A percentile compares a stretch with the other conserved stretches of the same genome.
These are phyloP conservation scores for Noctilio leporinus DNA, from an alignment of 2,113 vertebrate genomes.

Conservation along the genomic window DNA sequence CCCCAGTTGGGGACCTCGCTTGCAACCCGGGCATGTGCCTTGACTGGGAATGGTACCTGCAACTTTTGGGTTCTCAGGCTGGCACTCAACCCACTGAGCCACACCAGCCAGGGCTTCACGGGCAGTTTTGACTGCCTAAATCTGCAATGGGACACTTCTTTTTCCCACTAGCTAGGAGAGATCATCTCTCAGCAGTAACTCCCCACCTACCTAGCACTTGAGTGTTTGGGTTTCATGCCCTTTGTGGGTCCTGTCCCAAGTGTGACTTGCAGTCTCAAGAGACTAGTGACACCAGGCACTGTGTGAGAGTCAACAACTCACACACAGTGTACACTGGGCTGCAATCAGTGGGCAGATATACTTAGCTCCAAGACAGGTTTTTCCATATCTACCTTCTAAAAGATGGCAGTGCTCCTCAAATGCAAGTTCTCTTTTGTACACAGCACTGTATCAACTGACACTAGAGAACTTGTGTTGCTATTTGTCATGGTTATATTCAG, in stretches of 20 bases:
- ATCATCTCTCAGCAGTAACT: neutral
- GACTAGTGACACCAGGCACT: neutral
- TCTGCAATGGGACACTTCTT: neutral
- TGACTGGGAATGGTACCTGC: too few relatives aligned
- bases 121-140: neutral
- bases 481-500: neutral
- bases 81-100: too few relatives aligned
- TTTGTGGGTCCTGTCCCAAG: neutral
- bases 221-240: neutral
- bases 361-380: neutral
- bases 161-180: neutral
- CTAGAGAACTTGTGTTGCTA: neutral
- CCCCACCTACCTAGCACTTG: neutral
- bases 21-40: too few relatives aligned
- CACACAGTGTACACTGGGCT: neutral
- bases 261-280: neutral
- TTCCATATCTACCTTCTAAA: neutral
- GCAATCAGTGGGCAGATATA: neutral
- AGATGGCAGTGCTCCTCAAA: neutral
- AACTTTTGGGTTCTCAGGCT: too few relatives aligned
- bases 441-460: neutral
- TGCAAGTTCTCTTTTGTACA: neutral
- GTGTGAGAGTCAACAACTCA: neutral
- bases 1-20: too few relatives aligned
- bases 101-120: too few relatives aligned